Base-by-base conservation (phyloP, 2,113 vertebrate genomes). In the Aphelocoma coerulescens region DNA sequence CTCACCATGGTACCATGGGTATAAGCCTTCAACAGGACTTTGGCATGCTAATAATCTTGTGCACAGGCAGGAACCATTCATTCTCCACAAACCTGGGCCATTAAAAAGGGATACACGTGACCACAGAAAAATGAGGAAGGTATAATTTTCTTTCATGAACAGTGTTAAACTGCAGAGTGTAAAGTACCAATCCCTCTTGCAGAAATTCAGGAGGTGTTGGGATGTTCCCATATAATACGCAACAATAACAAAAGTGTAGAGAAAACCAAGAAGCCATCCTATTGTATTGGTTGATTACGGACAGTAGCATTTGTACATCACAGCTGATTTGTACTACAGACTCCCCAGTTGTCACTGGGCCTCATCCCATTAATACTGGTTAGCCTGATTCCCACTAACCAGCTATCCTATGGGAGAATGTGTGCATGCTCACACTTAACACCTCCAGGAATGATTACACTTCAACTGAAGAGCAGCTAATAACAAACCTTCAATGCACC, bases 251-350 rank as follows among this genome's bases (percentile, higher is more conserved):
- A n/a, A 91, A 62, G 3, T 30, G 15, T 71, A 39, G 26, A 35
- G 46, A 74, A 92, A 85, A 91, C 12, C 39, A 57, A 65, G 22
- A 75, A 73, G 48, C 9, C 17, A 48, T 85, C 16, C 30, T 71
- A 28, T 16, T 49, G 7, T 54, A 23, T 69, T 0, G 0, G 17
- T 21, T 76, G 27, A 35, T n/a, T 49, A 32, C 41, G 20, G 30
- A 18, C 16, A 54, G n/a, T 9, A 39, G 35, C 49, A 61, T 13
- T 80, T 63, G 55, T 48, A 37, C 8, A 3, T 67, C 39, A 32
- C 9, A 49, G 16, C 7, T 78, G 21, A 26, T 67, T n/a, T 44
- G 15, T 62, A n/a, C 26, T 37, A 46, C 14, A 44, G 48, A 32
- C 2, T 71, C 9, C 20, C 16, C 35, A 16, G 3, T 8, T 27